Evolutionary conservation across 2,888 invertebrate species (phyloP).

Genomic region (Herminia tarsipennalis): DNA sequence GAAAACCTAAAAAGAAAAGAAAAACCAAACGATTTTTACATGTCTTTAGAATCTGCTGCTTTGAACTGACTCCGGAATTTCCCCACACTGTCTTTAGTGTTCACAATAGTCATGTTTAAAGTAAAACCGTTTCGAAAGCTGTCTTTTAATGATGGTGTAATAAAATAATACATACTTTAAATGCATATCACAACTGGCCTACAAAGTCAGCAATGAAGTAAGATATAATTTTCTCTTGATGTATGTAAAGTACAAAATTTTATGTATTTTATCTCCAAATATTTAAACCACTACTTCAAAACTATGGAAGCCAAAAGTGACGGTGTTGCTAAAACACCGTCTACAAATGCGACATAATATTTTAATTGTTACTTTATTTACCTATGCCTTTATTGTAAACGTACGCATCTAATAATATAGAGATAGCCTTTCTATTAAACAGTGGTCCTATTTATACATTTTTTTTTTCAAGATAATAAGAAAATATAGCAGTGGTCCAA

Average conservation of each 20-base stretch:
- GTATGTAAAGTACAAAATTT: slow-evolving; percentile 75
- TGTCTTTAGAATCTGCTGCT: slow-evolving; percentile 84
- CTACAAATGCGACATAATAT: slow-evolving; percentile 61
- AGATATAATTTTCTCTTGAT: slow-evolving; percentile 38
- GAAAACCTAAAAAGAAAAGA: slow-evolving; percentile 61
- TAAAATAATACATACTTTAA: slow-evolving; percentile 51
- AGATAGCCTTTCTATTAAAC: slow-evolving; percentile 76
- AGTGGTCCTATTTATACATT: slow-evolving; percentile 66
- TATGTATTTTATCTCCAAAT: slow-evolving; percentile 41
- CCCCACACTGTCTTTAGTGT: slow-evolving; percentile 24
- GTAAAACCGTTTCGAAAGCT: slow-evolving; percentile 46
- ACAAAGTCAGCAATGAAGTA: slow-evolving; percentile 40
- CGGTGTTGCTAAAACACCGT: slow-evolving; percentile 60
- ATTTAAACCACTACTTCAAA: slow-evolving; percentile 64
- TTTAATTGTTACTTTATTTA: slow-evolving; percentile 37
- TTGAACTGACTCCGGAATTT: slow-evolving; percentile 51
- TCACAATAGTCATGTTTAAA: slow-evolving; percentile 19
- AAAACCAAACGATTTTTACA: slow-evolving; percentile 64
- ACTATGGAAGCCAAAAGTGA: slow-evolving; percentile 82
- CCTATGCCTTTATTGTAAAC: slow-evolving; percentile 56
- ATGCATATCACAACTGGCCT: slow-evolving; percentile 70
- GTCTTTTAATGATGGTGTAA: slow-evolving; percentile 54
- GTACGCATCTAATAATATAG: slow-evolving; percentile 64
- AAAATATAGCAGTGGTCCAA: slow-evolving; percentile 80
- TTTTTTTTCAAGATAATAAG: slow-evolving; percentile 59